These are phyloP conservation scores for Dendroctonus ponderosae DNA, from an alignment of 1,140 invertebrate genomes.

Conservation along the genomic window DNA sequence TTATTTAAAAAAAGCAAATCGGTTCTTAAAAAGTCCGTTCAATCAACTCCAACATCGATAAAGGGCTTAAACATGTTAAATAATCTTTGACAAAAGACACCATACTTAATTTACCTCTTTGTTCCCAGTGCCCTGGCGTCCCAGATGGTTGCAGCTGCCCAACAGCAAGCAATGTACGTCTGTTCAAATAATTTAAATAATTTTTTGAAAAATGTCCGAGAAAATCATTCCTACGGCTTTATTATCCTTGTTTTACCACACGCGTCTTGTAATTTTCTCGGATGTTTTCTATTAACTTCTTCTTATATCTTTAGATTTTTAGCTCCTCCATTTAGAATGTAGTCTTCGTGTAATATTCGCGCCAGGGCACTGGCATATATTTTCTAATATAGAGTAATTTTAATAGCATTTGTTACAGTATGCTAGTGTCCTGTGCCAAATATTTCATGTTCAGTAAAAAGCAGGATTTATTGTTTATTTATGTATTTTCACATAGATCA, in stretches of 20 bases:
- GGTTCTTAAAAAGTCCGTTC: background rate
- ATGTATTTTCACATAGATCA: no score
- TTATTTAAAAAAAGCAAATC: background rate
- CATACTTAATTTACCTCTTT: conserved; percentile 38
- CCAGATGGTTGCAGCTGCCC: conserved; percentile 89
- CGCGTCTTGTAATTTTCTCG: background rate
- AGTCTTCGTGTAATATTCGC: conserved; percentile 52
- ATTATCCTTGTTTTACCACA: background rate
- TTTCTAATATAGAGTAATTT: conserved; percentile 8
- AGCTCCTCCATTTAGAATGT: conserved; percentile 8
- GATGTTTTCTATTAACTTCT: background rate
- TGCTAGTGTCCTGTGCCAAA: conserved; percentile 70
- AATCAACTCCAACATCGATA: background rate
- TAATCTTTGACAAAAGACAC: no score
- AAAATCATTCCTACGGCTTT: conserved; percentile 3
- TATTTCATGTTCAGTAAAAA: background rate
- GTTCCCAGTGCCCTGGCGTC: conserved; percentile 91
- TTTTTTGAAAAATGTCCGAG: conserved; percentile 16
- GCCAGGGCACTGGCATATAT: conserved; percentile 78
- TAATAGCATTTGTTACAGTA: conserved; percentile 46
- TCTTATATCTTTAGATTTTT: conserved; percentile 1
- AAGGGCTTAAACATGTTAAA: no score
- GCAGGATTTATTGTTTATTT: conserved; percentile 6
- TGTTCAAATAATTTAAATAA: conserved; percentile 25
- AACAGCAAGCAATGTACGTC: conserved; percentile 88